These are phyloP conservation scores for Phrynocephalus vlangalii DNA, from an alignment of 2,797 vertebrate species.

Conservation along the genomic window DNA sequence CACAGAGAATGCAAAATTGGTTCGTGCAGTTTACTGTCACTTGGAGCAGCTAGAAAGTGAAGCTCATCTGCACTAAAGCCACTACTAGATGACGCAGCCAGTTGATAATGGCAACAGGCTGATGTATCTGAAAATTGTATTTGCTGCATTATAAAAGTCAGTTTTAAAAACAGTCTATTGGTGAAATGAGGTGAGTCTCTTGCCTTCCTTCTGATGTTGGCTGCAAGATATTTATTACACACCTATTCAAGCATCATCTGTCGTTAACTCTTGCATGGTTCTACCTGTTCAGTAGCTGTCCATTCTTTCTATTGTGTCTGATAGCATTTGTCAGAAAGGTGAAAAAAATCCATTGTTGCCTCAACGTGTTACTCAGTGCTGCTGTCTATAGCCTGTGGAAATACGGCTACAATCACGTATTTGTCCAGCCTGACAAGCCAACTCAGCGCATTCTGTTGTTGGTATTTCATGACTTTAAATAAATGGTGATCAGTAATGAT, in stretches of 20 bases:
- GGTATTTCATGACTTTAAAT: slow-evolving; percentile 86
- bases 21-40: slow-evolving; percentile 63
- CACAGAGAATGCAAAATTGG: slow-evolving; percentile 67
- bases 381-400: slow-evolving; percentile 75
- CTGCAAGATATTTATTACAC: slow-evolving; percentile 79
- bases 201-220: slow-evolving; percentile 47
- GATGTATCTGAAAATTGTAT: slow-evolving; percentile 73
- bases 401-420: slow-evolving; percentile 80
- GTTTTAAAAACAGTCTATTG: slow-evolving; percentile 40
- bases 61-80: slow-evolving; percentile 49
- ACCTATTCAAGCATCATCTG: slow-evolving; percentile 73
- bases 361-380: slow-evolving; percentile 80
- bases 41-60: slow-evolving; percentile 57
- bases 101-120: slow-evolving; percentile 53
- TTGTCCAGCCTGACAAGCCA: slow-evolving; percentile 79
- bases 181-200: slow-evolving; percentile 38
- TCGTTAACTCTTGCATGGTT: slow-evolving; percentile 82
- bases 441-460: slow-evolving; percentile 84
- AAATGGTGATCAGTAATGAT: slow-evolving; percentile 80
- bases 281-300: slow-evolving; percentile 76
- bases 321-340: slow-evolving; percentile 71
- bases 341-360: slow-evolving; percentile 74
- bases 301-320: slow-evolving; percentile 78
- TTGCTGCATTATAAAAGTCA: slow-evolving; percentile 58
- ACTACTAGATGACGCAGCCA: slow-evolving; percentile 59